Base-by-base conservation (phyloP, 2,113 vertebrate species). In the Hymenochirus boettgeri region DNA sequence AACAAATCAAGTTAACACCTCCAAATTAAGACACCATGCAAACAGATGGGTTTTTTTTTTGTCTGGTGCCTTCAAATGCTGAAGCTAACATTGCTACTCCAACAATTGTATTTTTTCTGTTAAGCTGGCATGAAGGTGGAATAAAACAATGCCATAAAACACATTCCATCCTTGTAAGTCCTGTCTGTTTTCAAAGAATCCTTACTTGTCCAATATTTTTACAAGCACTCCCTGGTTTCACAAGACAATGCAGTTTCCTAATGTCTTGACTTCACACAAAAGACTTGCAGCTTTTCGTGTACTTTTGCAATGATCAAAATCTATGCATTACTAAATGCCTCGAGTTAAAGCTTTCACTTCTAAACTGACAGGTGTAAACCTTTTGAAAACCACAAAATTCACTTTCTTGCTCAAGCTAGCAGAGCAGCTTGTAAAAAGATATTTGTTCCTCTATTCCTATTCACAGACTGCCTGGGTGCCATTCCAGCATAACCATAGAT, bases 61-160 rank as follows among this genome's bases (percentile, higher is more conserved):
- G 42, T 52, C 48, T 48, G 33, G 52, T 59, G 70, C 0, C 2
- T 73, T 73, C 31, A 37, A 61, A 11, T 57, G 72, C 6, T 2
- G 62, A 71, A 74, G 47, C 69, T 39, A 56, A 10, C 0, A 53
- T 0, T 71, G 59, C 69, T 9, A 73, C 65, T 12, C 57, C 69
- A 21, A 25, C 65, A 58, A 31, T 4, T 56, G 76, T 74, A 71
- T 11, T 58, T n/a, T 72, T 70, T 11, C 47, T 17, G 73, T 64
- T 60, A 57, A 62, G 69, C 47, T 70, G 60, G 73, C 54, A 57
- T 23, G 46, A 55, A 73, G 23, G 57, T 72, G 70, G 54, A 56
- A 70, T 71, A 73, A 74, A 74, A 72, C 74, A 72, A 23, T 25
- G 11, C 69, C 53, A 58, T 55, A 77, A 72, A 76, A 74, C 67